phyloP scores from a whole-genome alignment of 2,113 vertebrate species.

The Manacus vitellinus region DNA sequence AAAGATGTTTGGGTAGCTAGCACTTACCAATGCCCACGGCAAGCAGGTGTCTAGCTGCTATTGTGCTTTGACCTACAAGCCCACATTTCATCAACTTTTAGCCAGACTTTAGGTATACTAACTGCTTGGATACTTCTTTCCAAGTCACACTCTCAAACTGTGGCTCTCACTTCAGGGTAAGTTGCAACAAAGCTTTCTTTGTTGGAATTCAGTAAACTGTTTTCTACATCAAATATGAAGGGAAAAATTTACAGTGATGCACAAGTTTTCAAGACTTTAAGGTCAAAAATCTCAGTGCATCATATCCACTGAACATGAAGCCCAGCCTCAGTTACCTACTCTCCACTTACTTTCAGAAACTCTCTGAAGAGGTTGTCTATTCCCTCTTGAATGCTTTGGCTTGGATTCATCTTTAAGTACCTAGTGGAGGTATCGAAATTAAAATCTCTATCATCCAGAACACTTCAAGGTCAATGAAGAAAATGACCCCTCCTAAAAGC shows the following conservation, averaged over 20 bases:
- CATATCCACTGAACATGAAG: background rate
- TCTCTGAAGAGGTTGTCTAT: background rate
- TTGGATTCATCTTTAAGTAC: background rate
- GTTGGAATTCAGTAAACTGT: background rate
- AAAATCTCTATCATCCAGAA: background rate
- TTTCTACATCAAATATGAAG: background rate
- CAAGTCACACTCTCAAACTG: background rate
- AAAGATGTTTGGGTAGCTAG: background rate
- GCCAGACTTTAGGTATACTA: background rate
- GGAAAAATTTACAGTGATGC: background rate
- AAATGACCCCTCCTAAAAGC: background rate
- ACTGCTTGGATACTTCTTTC: background rate
- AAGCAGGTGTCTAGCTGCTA: background rate
- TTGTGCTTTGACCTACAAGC: background rate
- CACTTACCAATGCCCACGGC: background rate
- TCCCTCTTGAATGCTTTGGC: background rate
- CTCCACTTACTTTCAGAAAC: background rate
- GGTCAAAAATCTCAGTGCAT: background rate
- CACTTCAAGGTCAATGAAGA: background rate
- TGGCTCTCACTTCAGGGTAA: background rate
- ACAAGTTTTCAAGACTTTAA: background rate
- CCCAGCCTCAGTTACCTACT: background rate
- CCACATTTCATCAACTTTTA: background rate
- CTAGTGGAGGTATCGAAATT: background rate
- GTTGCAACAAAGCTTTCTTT: background rate